phyloP scores from a whole-genome alignment of 2,797 vertebrate species.

The Peromyscus nudipes region DNA sequence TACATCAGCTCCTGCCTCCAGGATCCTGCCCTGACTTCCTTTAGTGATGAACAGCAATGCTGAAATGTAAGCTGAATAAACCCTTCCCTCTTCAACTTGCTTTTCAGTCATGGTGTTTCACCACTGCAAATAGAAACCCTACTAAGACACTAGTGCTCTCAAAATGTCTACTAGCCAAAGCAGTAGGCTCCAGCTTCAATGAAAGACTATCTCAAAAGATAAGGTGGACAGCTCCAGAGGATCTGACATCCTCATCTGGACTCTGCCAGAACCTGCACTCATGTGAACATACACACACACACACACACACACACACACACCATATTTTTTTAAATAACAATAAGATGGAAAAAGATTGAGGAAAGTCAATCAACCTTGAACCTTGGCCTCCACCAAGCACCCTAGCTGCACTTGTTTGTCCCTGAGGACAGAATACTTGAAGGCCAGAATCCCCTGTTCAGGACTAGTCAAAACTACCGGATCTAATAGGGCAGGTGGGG shows the following conservation, averaged over 20 bases:
- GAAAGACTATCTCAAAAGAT: not conserved
- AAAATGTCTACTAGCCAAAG: not conserved
- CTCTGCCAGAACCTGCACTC: not conserved
- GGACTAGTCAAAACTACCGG: not conserved
- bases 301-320: not conserved
- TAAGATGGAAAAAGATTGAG: not conserved
- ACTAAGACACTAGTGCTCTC: not conserved
- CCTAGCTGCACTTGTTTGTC: not conserved
- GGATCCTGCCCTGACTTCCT: not conserved
- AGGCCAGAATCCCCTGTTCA: not conserved
- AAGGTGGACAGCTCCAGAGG: not conserved
- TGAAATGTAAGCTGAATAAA: not conserved
- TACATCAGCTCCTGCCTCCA: not conserved
- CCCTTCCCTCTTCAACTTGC: not conserved
- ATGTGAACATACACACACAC: not conserved
- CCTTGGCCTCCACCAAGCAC: not conserved
- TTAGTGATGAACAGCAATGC: not conserved
- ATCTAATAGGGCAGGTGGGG: not conserved
- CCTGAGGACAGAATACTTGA: not conserved
- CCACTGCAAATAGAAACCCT: not conserved
- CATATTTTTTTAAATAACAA: not conserved
- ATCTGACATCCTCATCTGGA: not conserved
- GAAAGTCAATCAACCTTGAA: not conserved
- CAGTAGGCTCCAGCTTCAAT: not conserved
- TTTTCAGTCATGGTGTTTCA: not conserved